These are phyloP conservation scores for Drosophila neotestacea DNA, from an alignment of 2,888 invertebrate species.

Conservation along the genomic window DNA sequence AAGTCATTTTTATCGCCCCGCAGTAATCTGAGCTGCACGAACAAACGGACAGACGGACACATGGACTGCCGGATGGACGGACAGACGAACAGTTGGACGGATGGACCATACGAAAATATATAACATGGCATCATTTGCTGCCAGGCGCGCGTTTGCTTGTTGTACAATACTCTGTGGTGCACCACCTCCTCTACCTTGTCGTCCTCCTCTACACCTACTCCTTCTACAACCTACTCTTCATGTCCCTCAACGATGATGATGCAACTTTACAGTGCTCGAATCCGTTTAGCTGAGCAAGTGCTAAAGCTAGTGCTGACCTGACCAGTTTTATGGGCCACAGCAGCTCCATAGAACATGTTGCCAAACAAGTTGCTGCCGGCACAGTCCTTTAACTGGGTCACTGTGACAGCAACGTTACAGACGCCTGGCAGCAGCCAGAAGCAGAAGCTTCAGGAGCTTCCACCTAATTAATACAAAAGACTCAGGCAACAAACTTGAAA, in stretches of 20 bases:
- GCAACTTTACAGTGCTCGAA: conserved; percentile 52
- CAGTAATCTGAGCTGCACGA: conserved; percentile 81
- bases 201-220: conserved; percentile 17
- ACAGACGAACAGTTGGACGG: conserved; percentile 45
- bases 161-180: conserved; percentile 65
- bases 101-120: conserved; percentile 62
- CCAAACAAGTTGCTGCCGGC: conserved; percentile 69
- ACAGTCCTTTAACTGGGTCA: conserved; percentile 76
- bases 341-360: conserved; percentile 67
- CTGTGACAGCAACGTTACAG: conserved; percentile 46
- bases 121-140: conserved; percentile 79
- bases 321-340: conserved; percentile 56
- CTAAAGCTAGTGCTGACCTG: conserved; percentile 56
- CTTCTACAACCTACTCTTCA: conserved; percentile 16
- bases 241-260: conserved; percentile 57
- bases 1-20: conserved; percentile 79
- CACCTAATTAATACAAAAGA: conserved; percentile 66
- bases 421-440: conserved; percentile 1
- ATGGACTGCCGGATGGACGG: conserved; percentile 33
- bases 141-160: conserved; percentile 77
- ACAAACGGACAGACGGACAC: conserved; percentile 62
- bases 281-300: conserved; percentile 22
- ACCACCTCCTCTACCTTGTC: conserved; percentile 15
- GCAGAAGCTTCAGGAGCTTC: conserved; percentile 5
- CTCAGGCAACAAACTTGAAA: conserved; percentile 56